Conservation (phyloP, 2,797 vertebrate species). For the Clarias laeviceps region DNA sequence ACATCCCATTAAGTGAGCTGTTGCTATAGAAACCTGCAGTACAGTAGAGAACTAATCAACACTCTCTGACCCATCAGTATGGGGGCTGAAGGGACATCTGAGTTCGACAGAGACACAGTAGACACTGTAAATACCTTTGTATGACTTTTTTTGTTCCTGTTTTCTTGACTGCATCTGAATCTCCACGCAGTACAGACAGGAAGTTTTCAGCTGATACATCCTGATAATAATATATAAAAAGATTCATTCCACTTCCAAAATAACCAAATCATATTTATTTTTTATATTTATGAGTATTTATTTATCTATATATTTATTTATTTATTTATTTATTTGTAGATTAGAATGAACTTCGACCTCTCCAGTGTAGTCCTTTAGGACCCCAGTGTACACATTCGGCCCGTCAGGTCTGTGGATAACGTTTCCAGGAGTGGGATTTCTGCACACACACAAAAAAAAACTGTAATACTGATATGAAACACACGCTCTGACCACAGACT, state of each 20-base stretch:
- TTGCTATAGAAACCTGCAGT: not conserved
- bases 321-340: too few species aligned
- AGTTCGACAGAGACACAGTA: not conserved
- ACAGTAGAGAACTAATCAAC: not conserved
- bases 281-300: too few species aligned
- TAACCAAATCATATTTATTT: too few species aligned
- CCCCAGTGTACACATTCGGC: constrained; percentile 35
- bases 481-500: too few species aligned
- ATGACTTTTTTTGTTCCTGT: constrained; percentile 21
- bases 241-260: not conserved
- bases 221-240: not conserved
- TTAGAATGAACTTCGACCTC: constrained; percentile 33
- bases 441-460: not conserved
- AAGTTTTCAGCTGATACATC: constrained; percentile 39
- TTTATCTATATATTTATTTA: too few species aligned
- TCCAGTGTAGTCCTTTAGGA: constrained; percentile 61
- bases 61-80: not conserved
- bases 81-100: not conserved
- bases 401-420: constrained; percentile 17
- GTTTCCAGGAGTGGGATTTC: constrained; percentile 19
- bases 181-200: constrained; percentile 26
- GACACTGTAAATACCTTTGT: not conserved
- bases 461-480: too few species aligned
- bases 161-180: constrained; percentile 3
- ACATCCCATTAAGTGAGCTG: not conserved